A percentile compares a stretch with the other conserved stretches of the same genome.
Evolutionary conservation across 1,140 invertebrate genomes (phyloP).

Genomic region (Branchinecta lindahli): DNA sequence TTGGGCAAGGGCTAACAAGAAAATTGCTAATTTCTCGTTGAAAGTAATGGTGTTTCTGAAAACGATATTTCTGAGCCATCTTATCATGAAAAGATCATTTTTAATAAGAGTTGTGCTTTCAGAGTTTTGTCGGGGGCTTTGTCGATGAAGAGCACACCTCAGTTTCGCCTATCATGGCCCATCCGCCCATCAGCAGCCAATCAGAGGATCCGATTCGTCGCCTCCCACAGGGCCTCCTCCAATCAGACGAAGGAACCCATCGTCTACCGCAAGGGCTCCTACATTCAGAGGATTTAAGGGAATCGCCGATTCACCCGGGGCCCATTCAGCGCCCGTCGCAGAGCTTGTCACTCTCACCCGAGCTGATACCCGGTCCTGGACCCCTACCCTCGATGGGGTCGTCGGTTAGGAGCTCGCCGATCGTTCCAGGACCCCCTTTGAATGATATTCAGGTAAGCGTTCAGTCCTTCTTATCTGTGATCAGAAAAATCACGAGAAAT

Average conservation of each 20-base stretch:
- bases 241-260: background rate
- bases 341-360: background rate
- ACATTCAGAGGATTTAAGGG: background rate
- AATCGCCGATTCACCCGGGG: background rate
- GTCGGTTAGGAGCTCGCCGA: background rate
- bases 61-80: too few species aligned
- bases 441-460: conserved; percentile 6
- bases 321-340: background rate
- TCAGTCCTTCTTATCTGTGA: background rate
- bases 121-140: background rate
- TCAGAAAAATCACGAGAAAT: too few species aligned
- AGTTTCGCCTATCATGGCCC: background rate
- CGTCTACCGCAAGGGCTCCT: background rate
- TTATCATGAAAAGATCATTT: too few species aligned
- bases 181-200: background rate
- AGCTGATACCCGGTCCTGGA: background rate
- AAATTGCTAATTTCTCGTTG: too few species aligned
- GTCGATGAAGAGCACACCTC: background rate
- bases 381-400: background rate
- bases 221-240: background rate
- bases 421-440: background rate
- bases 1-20: too few species aligned
- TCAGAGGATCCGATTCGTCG: background rate
- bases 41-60: too few species aligned
- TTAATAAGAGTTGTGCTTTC: too few species aligned